phyloP scores from a whole-genome alignment of 1,140 invertebrate genomes.

The Diprion similis region DNA sequence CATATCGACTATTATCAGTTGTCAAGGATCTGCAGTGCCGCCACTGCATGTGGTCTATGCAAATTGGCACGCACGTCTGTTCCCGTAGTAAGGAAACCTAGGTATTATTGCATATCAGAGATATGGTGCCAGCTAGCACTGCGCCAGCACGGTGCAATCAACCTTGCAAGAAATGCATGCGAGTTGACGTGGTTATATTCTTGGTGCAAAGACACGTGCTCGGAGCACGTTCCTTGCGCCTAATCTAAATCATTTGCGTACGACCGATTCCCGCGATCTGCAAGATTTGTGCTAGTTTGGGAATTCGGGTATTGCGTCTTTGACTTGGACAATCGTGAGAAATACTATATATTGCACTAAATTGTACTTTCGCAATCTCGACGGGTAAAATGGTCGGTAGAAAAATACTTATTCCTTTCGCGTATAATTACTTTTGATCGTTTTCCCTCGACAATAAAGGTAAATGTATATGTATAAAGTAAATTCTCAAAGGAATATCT shows the following conservation, averaged over 20 bases:
- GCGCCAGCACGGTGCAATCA: constrained; percentile 3
- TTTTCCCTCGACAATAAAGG: not conserved
- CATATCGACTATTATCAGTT: not conserved
- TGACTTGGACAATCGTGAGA: too few relatives aligned
- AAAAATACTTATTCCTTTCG: too few relatives aligned
- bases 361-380: too few relatives aligned
- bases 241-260: too few relatives aligned
- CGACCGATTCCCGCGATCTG: too few relatives aligned
- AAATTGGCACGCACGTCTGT: not conserved
- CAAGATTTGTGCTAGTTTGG: too few relatives aligned
- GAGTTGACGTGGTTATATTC: not conserved
- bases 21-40: constrained; percentile 6
- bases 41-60: not conserved
- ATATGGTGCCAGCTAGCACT: not conserved
- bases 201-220: not conserved
- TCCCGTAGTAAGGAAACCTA: not conserved
- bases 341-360: too few relatives aligned
- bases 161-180: not conserved
- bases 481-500: not conserved
- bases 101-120: not conserved
- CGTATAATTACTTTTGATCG: too few relatives aligned
- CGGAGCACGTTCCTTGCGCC: not conserved
- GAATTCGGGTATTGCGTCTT: too few relatives aligned
- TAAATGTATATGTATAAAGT: not conserved
- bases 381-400: too few relatives aligned